Evolutionary conservation across 2,797 vertebrate genomes (phyloP).

Genomic region (Rhinella marina): DNA sequence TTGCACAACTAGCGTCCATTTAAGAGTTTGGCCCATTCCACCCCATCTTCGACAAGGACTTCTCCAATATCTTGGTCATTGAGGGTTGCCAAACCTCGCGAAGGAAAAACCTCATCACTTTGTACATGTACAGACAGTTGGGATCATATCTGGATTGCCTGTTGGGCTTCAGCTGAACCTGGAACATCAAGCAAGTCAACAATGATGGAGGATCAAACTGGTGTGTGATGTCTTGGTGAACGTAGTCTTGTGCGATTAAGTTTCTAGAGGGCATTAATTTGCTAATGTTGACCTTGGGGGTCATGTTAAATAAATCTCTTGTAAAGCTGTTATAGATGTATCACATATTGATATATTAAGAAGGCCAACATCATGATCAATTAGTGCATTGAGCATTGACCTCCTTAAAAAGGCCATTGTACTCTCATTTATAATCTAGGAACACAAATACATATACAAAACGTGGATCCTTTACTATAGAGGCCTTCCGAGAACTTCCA

Average conservation of each 20-base stretch:
- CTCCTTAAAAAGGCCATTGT: not conserved
- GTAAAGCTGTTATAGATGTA: not conserved
- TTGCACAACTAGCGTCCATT: not conserved
- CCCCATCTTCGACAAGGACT: not conserved
- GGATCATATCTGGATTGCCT: not conserved
- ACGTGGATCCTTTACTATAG: not conserved
- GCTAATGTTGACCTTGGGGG: not conserved
- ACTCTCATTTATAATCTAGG: not conserved
- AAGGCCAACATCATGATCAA: conserved; percentile 11
- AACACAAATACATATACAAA: not conserved
- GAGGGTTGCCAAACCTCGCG: not conserved
- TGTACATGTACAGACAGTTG: not conserved
- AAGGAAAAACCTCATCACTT: not conserved
- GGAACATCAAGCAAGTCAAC: conserved; percentile 4
- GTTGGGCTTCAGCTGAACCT: not conserved
- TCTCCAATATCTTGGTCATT: not conserved
- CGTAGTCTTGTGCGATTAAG: not conserved
- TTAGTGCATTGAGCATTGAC: not conserved
- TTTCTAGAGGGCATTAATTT: not conserved
- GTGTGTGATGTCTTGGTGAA: not conserved
- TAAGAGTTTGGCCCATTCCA: not conserved
- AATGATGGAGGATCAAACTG: not conserved
- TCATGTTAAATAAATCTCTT: not conserved
- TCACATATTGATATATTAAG: not conserved
- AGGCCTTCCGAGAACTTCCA: conserved; percentile 14